Percentiles rank a stretch among this genome's conserved stretches.
phyloP scores from a whole-genome alignment of 2,113 vertebrate genomes.

The Bubo bubo region DNA sequence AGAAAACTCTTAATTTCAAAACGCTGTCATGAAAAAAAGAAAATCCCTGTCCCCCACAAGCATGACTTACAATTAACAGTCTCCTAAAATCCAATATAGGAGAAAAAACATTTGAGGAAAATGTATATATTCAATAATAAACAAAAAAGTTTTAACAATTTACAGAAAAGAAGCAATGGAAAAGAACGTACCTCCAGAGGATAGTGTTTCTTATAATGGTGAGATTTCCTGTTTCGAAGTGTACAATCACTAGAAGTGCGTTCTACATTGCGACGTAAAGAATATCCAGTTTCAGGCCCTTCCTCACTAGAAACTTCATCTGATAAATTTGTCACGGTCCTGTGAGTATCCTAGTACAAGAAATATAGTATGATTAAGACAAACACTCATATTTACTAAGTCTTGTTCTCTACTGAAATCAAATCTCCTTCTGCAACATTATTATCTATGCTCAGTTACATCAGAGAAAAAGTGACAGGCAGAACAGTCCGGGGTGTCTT shows the following conservation, averaged over 20 bases:
- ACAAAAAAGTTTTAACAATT: neutral
- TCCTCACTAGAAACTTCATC: conserved; percentile 98
- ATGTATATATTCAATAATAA: neutral
- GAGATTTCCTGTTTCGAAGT: conserved; percentile 86
- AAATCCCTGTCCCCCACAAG: neutral
- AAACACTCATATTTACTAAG: neutral
- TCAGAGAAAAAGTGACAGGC: neutral
- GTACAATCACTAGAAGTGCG: conserved; percentile 83
- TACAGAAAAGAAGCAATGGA: neutral
- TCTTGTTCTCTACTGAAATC: neutral
- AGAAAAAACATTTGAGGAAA: neutral
- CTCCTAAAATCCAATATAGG: neutral
- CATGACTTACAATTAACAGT: neutral
- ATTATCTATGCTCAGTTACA: neutral
- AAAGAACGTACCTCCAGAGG: conserved; percentile 81
- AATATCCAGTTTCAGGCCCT: conserved; percentile 87
- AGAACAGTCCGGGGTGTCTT: neutral
- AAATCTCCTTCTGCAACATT: neutral
- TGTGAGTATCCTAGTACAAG: conserved; percentile 78
- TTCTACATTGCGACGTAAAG: conserved; percentile 77
- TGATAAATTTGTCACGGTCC: conserved; percentile 79
- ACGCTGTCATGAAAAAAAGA: neutral
- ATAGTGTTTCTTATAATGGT: conserved; percentile 94
- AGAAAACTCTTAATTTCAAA: neutral
- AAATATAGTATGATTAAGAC: neutral